phyloP scores from a whole-genome alignment of 2,113 vertebrate species.

The Henicopernis longicauda region DNA sequence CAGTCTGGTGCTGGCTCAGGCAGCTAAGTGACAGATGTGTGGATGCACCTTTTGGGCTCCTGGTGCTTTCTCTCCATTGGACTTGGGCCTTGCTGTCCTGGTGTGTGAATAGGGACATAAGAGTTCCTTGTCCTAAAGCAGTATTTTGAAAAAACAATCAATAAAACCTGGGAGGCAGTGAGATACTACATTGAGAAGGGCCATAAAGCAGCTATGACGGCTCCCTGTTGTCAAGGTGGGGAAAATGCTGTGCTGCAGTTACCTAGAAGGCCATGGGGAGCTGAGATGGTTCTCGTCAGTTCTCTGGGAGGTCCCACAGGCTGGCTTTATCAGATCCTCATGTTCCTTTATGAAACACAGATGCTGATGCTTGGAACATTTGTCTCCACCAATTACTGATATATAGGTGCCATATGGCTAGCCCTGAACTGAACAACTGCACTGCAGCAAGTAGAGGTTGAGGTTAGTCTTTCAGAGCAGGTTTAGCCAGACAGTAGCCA shows the following conservation, averaged over 20 bases:
- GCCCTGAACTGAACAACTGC: not conserved
- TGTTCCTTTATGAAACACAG: constrained; percentile 25
- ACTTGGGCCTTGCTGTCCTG: not conserved
- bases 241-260: not conserved
- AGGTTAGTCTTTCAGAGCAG: not conserved
- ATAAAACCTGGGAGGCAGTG: not conserved
- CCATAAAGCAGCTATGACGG: not conserved
- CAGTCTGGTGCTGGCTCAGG: not conserved
- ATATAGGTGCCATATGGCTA: not conserved
- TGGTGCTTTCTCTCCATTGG: not conserved
- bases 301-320: not conserved
- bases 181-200: not conserved
- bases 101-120: not conserved
- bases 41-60: not conserved
- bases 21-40: not conserved
- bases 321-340: not conserved
- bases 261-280: not conserved
- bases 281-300: not conserved
- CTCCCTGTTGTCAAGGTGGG: not conserved
- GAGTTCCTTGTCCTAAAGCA: not conserved
- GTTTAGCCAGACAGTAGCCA: not conserved
- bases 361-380: not conserved
- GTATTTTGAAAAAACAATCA: not conserved
- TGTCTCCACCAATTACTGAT: not conserved
- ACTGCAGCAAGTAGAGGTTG: not conserved